phyloP scores from a whole-genome alignment of 2,888 invertebrate genomes.

The Torymus texanus region DNA sequence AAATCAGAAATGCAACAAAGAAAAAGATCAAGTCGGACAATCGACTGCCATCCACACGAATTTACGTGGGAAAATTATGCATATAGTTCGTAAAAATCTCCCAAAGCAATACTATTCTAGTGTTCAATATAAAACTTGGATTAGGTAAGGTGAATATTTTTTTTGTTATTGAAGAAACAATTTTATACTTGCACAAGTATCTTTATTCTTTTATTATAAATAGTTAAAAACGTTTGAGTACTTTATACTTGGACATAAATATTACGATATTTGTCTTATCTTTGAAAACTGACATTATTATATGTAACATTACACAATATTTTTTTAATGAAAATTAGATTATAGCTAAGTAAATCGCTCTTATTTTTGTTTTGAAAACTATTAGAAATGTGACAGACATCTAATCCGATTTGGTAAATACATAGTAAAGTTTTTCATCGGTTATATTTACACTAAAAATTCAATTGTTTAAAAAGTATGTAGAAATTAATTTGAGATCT shows the following conservation, averaged over 20 bases:
- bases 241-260: constrained; percentile 63
- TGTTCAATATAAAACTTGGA: too few relatives aligned
- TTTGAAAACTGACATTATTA: constrained; percentile 61
- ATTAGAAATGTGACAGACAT: constrained; percentile 39
- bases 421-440: constrained; percentile 19
- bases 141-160: neutral
- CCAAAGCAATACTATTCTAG: too few relatives aligned
- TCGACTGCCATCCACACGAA: too few relatives aligned
- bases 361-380: constrained; percentile 24
- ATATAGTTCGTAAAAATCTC: too few relatives aligned
- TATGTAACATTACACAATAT: constrained; percentile 62
- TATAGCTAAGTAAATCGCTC: constrained; percentile 32
- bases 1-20: too few relatives aligned
- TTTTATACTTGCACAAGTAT: constrained; percentile 47
- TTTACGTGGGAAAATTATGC: too few relatives aligned
- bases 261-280: constrained; percentile 62
- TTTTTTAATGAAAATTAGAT: constrained; percentile 60
- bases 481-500: constrained; percentile 33
- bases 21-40: too few relatives aligned
- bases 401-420: constrained; percentile 45
- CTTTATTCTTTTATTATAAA: constrained; percentile 70
- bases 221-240: constrained; percentile 70
- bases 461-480: constrained; percentile 20
- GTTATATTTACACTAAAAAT: constrained; percentile 47
- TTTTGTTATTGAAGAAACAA: neutral